Evolutionary conservation across 2,797 vertebrate species (phyloP), one percentile per base, ranked within the genome.

Genomic region (Somateria mollissima): DNA sequence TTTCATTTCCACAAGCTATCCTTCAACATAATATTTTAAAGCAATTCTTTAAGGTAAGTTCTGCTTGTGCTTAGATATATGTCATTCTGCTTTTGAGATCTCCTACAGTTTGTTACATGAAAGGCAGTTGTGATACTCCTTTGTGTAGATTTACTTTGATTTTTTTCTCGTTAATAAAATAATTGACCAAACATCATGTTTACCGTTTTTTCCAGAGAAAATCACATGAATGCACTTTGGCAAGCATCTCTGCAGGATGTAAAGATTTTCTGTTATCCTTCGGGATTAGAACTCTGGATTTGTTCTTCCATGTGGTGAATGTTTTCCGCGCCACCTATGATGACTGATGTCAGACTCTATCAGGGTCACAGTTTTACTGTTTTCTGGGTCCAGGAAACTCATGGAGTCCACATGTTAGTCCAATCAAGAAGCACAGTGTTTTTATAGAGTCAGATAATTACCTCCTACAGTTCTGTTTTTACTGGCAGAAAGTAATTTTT

Each of bases 371-470:
- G 34, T 84, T 96, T 94, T 89, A 94, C 76, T 95, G 51, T 0
- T 70, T 85, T 88, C 85, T 83, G 43, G 78, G 74, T 86, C 57
- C 6, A 0, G 47, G 64, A 56, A 90, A 82, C 83, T 94, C 3
- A 0, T 92, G 79, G 69, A 94, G 57, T 78, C 92, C 95, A 92
- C 92, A 89, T 96, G 96, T 92, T 96, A 85, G 85, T 92, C 84
- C 77, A 88, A 54, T 87, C 94, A 94, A 84, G 83, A 91, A 87
- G 22, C 77, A 43, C 1, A 47, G 36, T 66, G 67, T 84, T 94
- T 94, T 94, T 96, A 91, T 90, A 76, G 94, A 94, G 90, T 84
- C 71, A 88, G 79, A 92, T 94, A 96, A 92, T 96, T 93, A 66
- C 94, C 94, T 95, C 84, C 89, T 94, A 66, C 1, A 12, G 78